These are phyloP conservation scores for Hoplostethus mediterraneus DNA, from an alignment of 2,797 vertebrate species.

Conservation along the genomic window DNA sequence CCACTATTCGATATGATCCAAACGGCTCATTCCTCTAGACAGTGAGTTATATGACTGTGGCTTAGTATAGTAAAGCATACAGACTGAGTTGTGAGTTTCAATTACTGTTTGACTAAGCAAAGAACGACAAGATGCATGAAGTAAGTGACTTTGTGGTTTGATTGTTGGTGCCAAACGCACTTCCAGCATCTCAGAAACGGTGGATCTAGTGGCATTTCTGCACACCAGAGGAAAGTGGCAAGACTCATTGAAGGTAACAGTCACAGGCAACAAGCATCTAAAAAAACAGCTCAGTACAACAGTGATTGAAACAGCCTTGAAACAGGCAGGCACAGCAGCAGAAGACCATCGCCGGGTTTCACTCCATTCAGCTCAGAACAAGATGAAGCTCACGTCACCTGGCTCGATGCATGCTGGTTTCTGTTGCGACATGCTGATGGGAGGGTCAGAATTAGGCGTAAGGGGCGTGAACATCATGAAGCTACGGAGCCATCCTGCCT, in stretches of 20 bases:
- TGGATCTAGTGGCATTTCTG: too few relatives aligned
- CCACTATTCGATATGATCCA: background rate
- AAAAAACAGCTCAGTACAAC: constrained; percentile 37
- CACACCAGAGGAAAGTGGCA: too few relatives aligned
- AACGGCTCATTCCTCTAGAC: background rate
- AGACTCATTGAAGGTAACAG: constrained; percentile 5
- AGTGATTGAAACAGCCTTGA: constrained; percentile 10
- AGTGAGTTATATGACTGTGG: too few relatives aligned
- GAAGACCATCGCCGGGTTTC: constrained; percentile 40
- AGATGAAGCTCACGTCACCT: constrained; percentile 7
- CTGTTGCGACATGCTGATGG: background rate
- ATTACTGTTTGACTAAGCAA: too few relatives aligned
- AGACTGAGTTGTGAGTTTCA: too few relatives aligned
- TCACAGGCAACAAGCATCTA: constrained; percentile 10
- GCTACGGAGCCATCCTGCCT: background rate
- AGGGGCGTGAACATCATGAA: background rate
- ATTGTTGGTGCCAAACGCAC: too few relatives aligned
- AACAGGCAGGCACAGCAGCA: constrained; percentile 48
- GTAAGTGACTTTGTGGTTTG: too few relatives aligned
- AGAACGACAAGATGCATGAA: too few relatives aligned
- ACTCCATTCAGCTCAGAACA: constrained; percentile 23
- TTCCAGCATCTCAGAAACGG: too few relatives aligned
- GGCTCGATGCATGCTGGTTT: background rate
- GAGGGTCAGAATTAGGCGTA: background rate
- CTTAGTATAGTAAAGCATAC: too few relatives aligned